Conservation (phyloP, 2,888 invertebrate species). For the Acanthopleura granulata region DNA sequence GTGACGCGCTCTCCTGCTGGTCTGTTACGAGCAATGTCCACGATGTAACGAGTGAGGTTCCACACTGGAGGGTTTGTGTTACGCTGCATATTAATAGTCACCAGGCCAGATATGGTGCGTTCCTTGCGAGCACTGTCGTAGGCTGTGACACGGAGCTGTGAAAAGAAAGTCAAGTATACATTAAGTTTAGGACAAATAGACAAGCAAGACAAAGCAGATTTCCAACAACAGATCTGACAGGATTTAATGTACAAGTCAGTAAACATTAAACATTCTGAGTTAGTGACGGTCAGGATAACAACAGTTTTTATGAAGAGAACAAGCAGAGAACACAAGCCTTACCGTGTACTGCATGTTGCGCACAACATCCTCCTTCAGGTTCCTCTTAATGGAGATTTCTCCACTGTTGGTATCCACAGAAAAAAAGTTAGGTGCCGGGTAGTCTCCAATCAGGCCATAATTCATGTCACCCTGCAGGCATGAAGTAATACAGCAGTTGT, state of each 20-base stretch:
- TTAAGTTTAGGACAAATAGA: no score
- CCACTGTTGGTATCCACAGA: conserved; percentile 36
- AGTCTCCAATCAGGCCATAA: conserved; percentile 57
- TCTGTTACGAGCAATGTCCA: neutral
- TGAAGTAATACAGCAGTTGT: no score
- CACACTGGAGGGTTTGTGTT: conserved; percentile 47
- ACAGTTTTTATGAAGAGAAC: no score
- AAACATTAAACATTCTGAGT: no score
- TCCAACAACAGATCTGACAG: no score
- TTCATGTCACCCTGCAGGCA: conserved; percentile 43
- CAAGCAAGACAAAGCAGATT: no score
- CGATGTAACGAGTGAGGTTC: neutral
- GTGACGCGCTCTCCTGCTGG: neutral
- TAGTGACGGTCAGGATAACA: no score
- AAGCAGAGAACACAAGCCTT: neutral
- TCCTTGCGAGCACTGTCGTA: conserved; percentile 49
- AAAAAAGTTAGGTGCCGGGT: conserved; percentile 60
- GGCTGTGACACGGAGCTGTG: conserved; percentile 36
- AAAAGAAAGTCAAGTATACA: conserved; percentile 21
- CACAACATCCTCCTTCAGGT: conserved; percentile 34
- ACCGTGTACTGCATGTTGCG: neutral
- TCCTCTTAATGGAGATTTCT: conserved; percentile 36
- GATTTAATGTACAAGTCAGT: no score
- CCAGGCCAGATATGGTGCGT: conserved; percentile 48
- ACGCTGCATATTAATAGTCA: conserved; percentile 44